These are phyloP conservation scores for Sebastes paucispinis DNA, from an alignment of 2,797 vertebrate genomes.

Conservation along the genomic window DNA sequence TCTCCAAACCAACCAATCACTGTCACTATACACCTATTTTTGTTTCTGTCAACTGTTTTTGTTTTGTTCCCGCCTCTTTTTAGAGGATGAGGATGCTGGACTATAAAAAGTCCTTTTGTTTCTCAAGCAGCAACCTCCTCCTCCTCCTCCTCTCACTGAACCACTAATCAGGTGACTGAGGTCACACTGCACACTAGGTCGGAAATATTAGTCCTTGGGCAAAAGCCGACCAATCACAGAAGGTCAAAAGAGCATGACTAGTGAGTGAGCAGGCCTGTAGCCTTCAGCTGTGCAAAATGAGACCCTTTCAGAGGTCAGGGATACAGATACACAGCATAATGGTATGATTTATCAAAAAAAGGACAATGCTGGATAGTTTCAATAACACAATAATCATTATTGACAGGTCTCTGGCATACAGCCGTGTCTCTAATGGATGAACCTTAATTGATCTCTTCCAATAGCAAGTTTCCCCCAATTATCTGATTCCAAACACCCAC, in stretches of 20 bases:
- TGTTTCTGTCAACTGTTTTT: neutral
- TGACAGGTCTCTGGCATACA: neutral
- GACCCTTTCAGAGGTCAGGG: neutral
- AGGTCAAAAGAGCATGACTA: constrained; percentile 20
- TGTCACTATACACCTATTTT: neutral
- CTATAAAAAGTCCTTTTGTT: neutral
- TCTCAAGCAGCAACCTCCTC: neutral
- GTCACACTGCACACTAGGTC: constrained; percentile 21
- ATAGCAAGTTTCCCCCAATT: constrained; percentile 47
- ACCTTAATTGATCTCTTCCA: constrained; percentile 25
- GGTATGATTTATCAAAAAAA: neutral
- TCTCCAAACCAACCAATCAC: neutral
- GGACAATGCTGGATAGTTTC: neutral
- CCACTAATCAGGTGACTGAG: constrained; percentile 45
- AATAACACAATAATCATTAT: neutral
- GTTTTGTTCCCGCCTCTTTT: neutral
- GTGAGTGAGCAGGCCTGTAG: neutral
- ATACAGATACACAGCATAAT: neutral
- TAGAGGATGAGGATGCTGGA: neutral
- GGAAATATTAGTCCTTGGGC: constrained; percentile 58
- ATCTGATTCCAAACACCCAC: constrained; percentile 66
- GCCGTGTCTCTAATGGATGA: neutral
- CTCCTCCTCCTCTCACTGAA: neutral
- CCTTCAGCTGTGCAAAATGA: constrained; percentile 2
- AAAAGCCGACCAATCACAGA: constrained; percentile 38